Percentiles rank a stretch among this genome's conserved stretches.
Evolutionary conservation across 2,888 invertebrate genomes (phyloP).

Genomic region (Mellilla xanthometata): DNA sequence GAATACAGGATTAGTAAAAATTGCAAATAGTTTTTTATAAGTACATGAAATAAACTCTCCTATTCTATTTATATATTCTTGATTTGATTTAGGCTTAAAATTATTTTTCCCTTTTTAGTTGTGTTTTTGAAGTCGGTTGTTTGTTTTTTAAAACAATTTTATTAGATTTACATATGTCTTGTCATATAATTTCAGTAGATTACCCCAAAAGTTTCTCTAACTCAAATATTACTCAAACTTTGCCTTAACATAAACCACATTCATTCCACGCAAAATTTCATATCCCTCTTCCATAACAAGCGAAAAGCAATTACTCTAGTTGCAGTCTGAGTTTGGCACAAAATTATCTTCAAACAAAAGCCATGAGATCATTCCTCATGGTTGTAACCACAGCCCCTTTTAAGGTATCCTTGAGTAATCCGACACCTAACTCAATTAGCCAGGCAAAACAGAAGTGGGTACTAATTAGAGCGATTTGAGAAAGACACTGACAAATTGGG

Average conservation of each 20-base stretch:
- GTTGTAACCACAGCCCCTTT: conserved; percentile 54
- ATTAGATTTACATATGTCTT: too few species aligned
- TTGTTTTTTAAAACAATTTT: too few species aligned
- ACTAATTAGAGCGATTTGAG: conserved; percentile 20
- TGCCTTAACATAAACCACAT: background rate
- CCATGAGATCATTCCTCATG: conserved; percentile 50
- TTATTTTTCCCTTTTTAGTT: too few species aligned
- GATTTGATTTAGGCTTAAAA: too few species aligned
- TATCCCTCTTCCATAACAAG: conserved; percentile 35
- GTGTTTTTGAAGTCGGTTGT: too few species aligned
- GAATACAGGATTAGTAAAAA: too few species aligned
- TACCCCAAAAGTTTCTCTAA: too few species aligned
- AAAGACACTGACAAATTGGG: conserved; percentile 8
- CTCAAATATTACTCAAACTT: background rate
- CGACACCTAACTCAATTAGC: conserved; percentile 28
- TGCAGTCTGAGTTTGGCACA: conserved; percentile 39
- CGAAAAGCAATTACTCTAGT: conserved; percentile 38
- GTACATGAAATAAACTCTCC: too few species aligned
- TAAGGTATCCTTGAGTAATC: conserved; percentile 48
- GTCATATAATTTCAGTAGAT: too few species aligned
- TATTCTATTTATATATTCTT: too few species aligned
- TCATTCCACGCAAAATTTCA: too few species aligned
- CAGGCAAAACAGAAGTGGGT: conserved; percentile 8
- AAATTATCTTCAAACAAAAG: conserved; percentile 57
- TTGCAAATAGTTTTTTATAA: too few species aligned